phyloP scores from a whole-genome alignment of 2,113 vertebrate species.

The Halcyon senegalensis region DNA sequence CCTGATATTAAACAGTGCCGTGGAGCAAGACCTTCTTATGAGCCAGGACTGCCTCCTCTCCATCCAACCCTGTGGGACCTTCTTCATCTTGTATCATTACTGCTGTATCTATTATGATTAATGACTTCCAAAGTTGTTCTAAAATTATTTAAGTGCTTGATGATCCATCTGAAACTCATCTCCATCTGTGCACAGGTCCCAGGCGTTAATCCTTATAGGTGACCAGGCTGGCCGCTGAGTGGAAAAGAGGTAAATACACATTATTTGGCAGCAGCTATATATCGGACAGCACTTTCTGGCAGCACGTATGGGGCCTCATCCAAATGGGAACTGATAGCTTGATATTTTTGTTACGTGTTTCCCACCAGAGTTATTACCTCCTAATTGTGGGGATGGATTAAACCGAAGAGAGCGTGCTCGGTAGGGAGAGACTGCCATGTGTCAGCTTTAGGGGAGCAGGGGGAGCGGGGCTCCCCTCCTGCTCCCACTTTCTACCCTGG shows the following conservation, averaged over 20 bases:
- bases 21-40: not conserved
- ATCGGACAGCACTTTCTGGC: not conserved
- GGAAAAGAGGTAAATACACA: not conserved
- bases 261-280: not conserved
- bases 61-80: not conserved
- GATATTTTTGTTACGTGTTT: conserved; percentile 7
- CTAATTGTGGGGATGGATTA: conserved; percentile 14
- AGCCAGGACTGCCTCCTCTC: not conserved
- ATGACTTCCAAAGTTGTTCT: not conserved
- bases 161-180: conserved; percentile 52
- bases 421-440: not conserved
- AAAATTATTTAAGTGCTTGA: not conserved
- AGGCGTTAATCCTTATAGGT: not conserved
- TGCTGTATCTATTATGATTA: not conserved
- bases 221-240: not conserved
- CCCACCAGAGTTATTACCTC: not conserved
- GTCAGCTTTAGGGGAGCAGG: not conserved
- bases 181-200: not conserved
- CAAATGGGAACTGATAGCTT: conserved; percentile 35
- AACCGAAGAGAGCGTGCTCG: rapidly evolving
- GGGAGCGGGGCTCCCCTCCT: rapidly evolving
- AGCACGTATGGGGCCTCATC: not conserved
- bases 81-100: not conserved
- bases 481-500: not conserved
- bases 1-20: not conserved